Conservation (phyloP, 2,888 invertebrate genomes). For the Ichneumon xanthorius region DNA sequence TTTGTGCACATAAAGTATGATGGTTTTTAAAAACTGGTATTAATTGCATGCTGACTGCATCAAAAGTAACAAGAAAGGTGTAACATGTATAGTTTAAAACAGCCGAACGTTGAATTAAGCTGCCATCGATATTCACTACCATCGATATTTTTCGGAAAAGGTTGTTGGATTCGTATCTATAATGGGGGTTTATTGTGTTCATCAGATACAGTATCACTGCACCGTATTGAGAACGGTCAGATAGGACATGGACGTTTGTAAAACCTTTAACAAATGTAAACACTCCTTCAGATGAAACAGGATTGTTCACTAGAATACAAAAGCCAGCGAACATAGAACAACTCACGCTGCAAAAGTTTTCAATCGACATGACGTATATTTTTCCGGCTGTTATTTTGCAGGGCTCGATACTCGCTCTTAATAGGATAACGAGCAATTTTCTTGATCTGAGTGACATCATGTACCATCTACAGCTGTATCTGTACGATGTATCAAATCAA, state of each 20-base stretch:
- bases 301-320: background rate
- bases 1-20: too few species aligned
- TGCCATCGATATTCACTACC: too few species aligned
- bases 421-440: constrained; percentile 26
- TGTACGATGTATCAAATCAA: background rate
- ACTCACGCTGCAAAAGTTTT: constrained; percentile 47
- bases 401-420: constrained; percentile 29
- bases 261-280: background rate
- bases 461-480: constrained; percentile 49
- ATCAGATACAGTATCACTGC: background rate
- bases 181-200: background rate
- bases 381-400: constrained; percentile 44
- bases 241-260: constrained; percentile 20
- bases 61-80: too few species aligned
- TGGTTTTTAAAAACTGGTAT: too few species aligned
- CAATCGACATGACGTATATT: constrained; percentile 38
- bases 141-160: too few species aligned
- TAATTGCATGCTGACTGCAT: too few species aligned
- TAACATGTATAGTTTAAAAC: too few species aligned
- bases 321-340: background rate
- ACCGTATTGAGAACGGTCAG: background rate
- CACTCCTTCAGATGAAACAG: background rate
- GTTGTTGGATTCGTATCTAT: background rate
- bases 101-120: too few species aligned
- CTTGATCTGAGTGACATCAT: constrained; percentile 4